Base-by-base conservation (phyloP, 2,888 invertebrate genomes). In the Carpatolechia fugitivella region DNA sequence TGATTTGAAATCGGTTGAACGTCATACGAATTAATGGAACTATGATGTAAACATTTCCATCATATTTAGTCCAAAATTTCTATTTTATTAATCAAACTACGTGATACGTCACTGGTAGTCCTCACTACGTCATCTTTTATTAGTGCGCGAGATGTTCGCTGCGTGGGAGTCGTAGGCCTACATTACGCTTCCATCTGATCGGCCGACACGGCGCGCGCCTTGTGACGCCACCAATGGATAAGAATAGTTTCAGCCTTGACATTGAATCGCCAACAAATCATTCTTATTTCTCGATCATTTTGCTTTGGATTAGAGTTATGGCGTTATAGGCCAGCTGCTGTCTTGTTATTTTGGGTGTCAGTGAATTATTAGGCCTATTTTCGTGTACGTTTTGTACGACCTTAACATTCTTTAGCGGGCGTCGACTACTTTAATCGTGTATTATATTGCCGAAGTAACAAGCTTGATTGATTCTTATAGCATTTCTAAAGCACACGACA, bases 201-300 rank as follows among this genome's bases (percentile, higher is more conserved):
- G 24, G 13, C 18, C n/a, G 4, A 30, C n/a, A n/a, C 18, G 41
- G 35, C 49, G 58, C 38, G 56, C 10, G 14, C 33, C 13, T 13
- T 8, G 24, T 56, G 61, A 60, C 60, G 62, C 56, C 49, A 48
- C 36, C 56, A 40, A 52, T 40, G 56, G 53, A 51, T 51, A 7
- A 57, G 54, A 61, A 68, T 65, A 65, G 59, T 58, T 46, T n/a
- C 49, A 63, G 54, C 60, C 68, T 63, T 69, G 69, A 68, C 67
- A 68, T 66, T 69, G 68, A 52, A 41, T 55, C 56, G 51, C 53
- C 51, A 50, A 53, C 40, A 38, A 41, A 38, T 29, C 35, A 46
- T 11, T 36, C 38, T 38, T 18, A 16, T 38, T 24, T 24, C 46
- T 11, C 14, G 20, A 35, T 44, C 40, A 4, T 29, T 50, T 31